Evolutionary conservation across 2,888 invertebrate genomes (phyloP).

Genomic region (Acanthopleura granulata): DNA sequence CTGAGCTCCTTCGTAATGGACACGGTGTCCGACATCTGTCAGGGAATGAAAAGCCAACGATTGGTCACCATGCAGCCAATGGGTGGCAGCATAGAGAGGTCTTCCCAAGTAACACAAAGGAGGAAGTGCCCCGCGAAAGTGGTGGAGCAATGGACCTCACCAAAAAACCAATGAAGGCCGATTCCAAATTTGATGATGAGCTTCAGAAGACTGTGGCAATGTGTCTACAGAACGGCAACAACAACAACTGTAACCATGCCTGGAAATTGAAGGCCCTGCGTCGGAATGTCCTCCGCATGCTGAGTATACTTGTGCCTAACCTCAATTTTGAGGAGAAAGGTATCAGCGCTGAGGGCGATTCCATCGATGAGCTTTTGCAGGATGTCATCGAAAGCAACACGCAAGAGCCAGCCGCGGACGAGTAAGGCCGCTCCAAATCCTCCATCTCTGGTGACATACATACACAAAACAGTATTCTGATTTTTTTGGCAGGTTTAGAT

Average conservation of each 20-base stretch:
- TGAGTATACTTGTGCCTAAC: constrained; percentile 66
- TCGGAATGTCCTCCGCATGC: constrained; percentile 66
- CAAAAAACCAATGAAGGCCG: neutral
- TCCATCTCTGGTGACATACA: neutral
- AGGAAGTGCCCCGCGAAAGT: constrained; percentile 26
- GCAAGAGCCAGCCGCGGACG: constrained; percentile 37
- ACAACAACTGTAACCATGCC: constrained; percentile 56
- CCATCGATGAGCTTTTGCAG: constrained; percentile 65
- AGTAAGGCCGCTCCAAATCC: neutral
- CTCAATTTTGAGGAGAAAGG: constrained; percentile 66
- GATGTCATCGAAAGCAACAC: constrained; percentile 67
- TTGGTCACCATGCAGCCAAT: neutral
- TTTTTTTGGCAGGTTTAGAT: neutral
- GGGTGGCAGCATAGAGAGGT: neutral
- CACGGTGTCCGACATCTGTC: neutral
- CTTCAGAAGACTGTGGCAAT: neutral
- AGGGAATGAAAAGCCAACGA: neutral
- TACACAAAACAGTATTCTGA: neutral
- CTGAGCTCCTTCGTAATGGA: neutral
- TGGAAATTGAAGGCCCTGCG: constrained; percentile 61
- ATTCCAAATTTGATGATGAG: neutral
- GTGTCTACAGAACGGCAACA: constrained; percentile 28
- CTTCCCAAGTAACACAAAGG: neutral
- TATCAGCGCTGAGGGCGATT: constrained; percentile 64
- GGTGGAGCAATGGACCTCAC: constrained; percentile 27